Conservation (phyloP, 2,888 invertebrate genomes). For the Hemicrepidius hirtus region DNA sequence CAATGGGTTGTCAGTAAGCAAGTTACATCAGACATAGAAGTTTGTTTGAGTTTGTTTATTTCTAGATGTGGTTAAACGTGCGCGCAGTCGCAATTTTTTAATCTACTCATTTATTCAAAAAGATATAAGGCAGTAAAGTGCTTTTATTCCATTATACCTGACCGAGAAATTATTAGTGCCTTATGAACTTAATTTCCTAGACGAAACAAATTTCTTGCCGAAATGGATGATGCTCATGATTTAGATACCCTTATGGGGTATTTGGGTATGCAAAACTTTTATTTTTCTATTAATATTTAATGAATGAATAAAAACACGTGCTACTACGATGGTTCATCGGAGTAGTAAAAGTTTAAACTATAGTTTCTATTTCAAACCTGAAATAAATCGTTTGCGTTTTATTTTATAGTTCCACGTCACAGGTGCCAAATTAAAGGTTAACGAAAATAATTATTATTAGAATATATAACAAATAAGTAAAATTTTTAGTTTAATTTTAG, state of each 20-base stretch:
- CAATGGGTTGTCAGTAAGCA: constrained; percentile 20
- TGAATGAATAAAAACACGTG: constrained; percentile 6
- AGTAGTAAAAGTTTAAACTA: neutral
- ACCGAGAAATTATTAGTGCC: too few species aligned
- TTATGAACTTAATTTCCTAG: too few species aligned
- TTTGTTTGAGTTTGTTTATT: neutral
- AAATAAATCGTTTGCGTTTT: neutral
- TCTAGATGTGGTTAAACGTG: constrained; percentile 19
- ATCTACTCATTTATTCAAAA: constrained; percentile 38
- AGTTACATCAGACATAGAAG: constrained; percentile 6
- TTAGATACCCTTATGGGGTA: constrained; percentile 65
- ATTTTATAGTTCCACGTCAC: constrained; percentile 1
- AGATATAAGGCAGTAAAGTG: constrained; percentile 28
- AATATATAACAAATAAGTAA: too few species aligned
- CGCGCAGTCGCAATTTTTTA: constrained; percentile 65
- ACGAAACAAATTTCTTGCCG: too few species aligned
- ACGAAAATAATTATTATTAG: too few species aligned
- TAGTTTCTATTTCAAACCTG: neutral
- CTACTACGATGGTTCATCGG: neutral
- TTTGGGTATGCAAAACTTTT: constrained; percentile 59
- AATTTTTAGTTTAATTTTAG: too few species aligned
- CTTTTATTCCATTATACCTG: neutral
- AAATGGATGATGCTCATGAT: constrained; percentile 63
- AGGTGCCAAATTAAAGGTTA: constrained; percentile 1
- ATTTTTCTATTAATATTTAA: neutral